Evolutionary conservation across 2,888 invertebrate genomes (phyloP), one percentile per base, ranked within the genome.

Genomic region (Imbricaverruca yamaguchii): DNA sequence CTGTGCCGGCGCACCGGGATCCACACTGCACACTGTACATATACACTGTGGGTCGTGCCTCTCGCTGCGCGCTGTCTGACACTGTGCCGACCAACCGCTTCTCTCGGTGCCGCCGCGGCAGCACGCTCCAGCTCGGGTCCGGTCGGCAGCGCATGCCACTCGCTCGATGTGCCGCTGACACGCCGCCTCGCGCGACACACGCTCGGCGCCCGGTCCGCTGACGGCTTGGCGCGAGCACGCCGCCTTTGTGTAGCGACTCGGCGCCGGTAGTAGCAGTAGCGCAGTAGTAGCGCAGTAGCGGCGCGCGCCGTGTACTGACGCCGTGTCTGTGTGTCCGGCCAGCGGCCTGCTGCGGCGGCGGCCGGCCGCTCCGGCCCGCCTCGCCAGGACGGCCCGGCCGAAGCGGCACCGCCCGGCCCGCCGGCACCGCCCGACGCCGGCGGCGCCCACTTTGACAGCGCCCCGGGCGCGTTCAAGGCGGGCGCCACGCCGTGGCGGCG

Each of bases 401-500:
- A 39, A 1, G 39, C 39, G 39, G 13, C 67, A 25, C 65, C 10
- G 23, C 25, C 25, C 25, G 25, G 67, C n/a, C 61, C 2, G 67
- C 25, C 67, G 67, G 25, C 18, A 12, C 67, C 12, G 25, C 2
- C 9, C 7, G 65, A 23, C 65, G 65, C 23, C 23, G 9, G 23
- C 65, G 7, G 65, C 65, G 65, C 9, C 23, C n/a, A 12, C 10
- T 23, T 9, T n/a, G 65, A n/a, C 23, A n/a, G n/a, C 65, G 65
- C 65, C 65, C 65, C 39, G 39, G 39, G 39, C 13, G 13, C 12
- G 74, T 74, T 13, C 39, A 25, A 25, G 74, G 8, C 74, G 18
- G 74, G 74, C 74, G 18, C 74, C 18, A 18, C 9, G 39, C 74
- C 74, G 53, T 74, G 74, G 74, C 74, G 74, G 74, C 74, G 74